These are phyloP conservation scores for Ptychadena robeensis DNA, from an alignment of 2,797 vertebrate genomes.

Conservation along the genomic window DNA sequence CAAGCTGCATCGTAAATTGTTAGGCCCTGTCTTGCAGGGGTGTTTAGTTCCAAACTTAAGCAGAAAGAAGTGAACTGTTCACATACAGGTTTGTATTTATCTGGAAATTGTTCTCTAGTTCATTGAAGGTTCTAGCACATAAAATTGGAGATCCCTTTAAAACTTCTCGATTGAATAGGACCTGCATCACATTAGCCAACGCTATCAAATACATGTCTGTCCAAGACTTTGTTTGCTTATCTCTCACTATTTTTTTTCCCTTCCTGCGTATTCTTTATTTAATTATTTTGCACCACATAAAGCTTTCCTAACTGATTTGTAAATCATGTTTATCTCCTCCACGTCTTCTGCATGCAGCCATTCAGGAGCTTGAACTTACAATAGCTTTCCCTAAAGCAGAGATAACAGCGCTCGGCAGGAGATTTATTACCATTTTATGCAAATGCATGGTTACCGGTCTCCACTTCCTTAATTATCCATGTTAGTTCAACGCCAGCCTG, in stretches of 20 bases:
- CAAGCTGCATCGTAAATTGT: no score
- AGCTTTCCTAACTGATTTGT: constrained; percentile 55
- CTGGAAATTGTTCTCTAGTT: no score
- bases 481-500: constrained; percentile 95
- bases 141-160: neutral
- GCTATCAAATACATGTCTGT: neutral
- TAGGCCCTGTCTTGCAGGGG: no score
- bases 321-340: constrained; percentile 48
- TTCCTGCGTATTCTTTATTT: neutral
- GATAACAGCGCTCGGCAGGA: constrained; percentile 89
- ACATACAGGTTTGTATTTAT: no score
- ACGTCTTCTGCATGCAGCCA: constrained; percentile 38
- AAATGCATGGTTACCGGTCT: constrained; percentile 97
- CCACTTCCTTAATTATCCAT: constrained; percentile 99
- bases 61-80: no score
- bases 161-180: neutral
- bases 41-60: no score
- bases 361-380: constrained; percentile 65
- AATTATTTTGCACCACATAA: constrained; percentile 33
- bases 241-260: neutral
- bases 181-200: neutral
- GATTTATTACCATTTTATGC: constrained; percentile 99
- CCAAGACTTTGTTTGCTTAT: neutral
- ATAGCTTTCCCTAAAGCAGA: constrained; percentile 78
- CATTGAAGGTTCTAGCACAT: neutral